Evolutionary conservation across 2,888 invertebrate genomes (phyloP).

Genomic region (Sphaeridia pumilis): DNA sequence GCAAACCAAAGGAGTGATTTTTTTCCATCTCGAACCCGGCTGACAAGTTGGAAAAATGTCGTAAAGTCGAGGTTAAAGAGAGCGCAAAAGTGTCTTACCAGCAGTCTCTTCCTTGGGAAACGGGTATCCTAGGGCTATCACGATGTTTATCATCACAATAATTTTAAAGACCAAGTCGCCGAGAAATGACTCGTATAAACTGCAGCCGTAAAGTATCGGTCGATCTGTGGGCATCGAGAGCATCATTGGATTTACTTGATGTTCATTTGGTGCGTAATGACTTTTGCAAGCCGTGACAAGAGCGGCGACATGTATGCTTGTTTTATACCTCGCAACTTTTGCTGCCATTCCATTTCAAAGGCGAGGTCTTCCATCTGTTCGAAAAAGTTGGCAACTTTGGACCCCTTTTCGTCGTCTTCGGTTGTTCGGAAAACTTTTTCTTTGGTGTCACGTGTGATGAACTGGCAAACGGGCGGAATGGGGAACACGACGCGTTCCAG

Average conservation of each 20-base stretch:
- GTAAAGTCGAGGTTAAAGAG: no score
- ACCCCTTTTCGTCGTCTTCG: constrained; percentile 93
- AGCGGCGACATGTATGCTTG: no score
- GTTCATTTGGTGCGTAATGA: no score
- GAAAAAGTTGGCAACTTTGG: constrained; percentile 89
- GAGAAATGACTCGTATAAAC: constrained; percentile 96
- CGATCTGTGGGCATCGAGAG: no score
- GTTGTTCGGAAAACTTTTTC: constrained; percentile 79
- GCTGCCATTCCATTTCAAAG: constrained; percentile 99
- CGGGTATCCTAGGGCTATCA: constrained; percentile 95
- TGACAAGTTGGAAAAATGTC: no score
- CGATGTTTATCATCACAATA: constrained; percentile 90
- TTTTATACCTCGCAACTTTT: constrained; percentile 86
- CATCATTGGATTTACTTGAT: no score
- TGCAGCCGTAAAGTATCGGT: constrained; percentile 86
- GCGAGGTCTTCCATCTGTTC: constrained; percentile 88
- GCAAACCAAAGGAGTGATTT: no score
- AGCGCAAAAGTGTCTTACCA: constrained; percentile 10
- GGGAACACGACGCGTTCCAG: constrained; percentile 99
- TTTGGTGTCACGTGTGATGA: constrained; percentile 91
- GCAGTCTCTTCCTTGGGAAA: constrained; percentile 48
- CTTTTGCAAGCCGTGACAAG: no score
- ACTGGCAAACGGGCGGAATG: constrained; percentile 97
- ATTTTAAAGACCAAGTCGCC: constrained; percentile 92
- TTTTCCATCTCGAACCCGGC: no score